These are phyloP conservation scores for Muscidifurax raptorellus DNA, from an alignment of 1,140 invertebrate species.

Conservation along the genomic window DNA sequence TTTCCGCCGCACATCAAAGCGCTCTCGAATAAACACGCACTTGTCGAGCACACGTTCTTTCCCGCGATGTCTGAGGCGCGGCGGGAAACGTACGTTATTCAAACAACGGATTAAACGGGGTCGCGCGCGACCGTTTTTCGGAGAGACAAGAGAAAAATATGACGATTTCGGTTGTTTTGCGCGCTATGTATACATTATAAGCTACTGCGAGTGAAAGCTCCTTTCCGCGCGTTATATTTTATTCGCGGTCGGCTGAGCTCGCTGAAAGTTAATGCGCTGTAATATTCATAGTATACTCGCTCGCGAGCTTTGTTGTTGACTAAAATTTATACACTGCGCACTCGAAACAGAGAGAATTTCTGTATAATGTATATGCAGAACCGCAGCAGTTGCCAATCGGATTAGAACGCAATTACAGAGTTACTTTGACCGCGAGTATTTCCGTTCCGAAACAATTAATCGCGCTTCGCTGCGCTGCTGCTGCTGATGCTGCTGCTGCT, in stretches of 20 bases:
- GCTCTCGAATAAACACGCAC: slow-evolving; percentile 31
- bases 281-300: too few species aligned
- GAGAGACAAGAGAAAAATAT: not conserved
- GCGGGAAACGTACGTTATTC: not conserved
- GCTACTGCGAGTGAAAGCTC: too few species aligned
- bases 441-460: not conserved
- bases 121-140: not conserved
- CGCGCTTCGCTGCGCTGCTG: not conserved
- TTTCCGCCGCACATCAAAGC: slow-evolving; percentile 17
- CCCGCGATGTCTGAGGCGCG: not conserved
- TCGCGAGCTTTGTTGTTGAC: too few species aligned
- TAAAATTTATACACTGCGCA: too few species aligned
- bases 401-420: not conserved
- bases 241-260: too few species aligned
- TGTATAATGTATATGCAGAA: not conserved
- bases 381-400: too few species aligned
- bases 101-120: not conserved
- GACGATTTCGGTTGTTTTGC: not conserved
- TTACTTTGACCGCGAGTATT: not conserved
- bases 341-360: not conserved
- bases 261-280: too few species aligned
- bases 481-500: too few species aligned
- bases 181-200: too few species aligned
- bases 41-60: not conserved
- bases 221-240: too few species aligned